Base-by-base conservation (phyloP, 2,797 vertebrate genomes). In the Remorina albescens region DNA sequence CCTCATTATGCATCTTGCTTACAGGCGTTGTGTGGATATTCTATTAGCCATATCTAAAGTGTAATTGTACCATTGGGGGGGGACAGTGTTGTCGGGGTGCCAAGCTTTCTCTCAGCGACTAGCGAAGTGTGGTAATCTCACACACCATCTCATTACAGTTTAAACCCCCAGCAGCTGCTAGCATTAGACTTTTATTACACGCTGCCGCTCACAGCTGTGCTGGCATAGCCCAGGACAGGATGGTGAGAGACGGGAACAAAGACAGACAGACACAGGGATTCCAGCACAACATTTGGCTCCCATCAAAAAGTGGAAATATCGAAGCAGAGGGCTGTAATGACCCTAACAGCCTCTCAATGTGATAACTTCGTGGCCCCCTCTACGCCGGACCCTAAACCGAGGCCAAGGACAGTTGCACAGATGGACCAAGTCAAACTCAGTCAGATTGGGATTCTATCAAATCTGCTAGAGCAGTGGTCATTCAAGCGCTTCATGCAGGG, bases 171-270 rank as follows among this genome's bases (percentile, higher is more conserved):
- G 92, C 94, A 95, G 94, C 94, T 95, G 94, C 93, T 94, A 89
- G 78, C 91, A 94, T 94, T 94, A 94, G 92, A 93, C 88, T 94
- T 94, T 94, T 94, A 94, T 94, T 94, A 94, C 92, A 94, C 87
- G 83, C 91, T 92, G 92, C 89, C 84, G 92, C 91, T 91, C 93
- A 92, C 92, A 94, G 93, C 93, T 93, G 93, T 89, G 90, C 89
- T 91, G 92, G 91, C 93, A 91, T 87, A 61, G 90, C 78, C 81
- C 85, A 18, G 91, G 91, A 91, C 90, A 91, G 92, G 92, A 93
- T 90, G 91, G 88, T 88, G 88, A 90, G 91, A 86, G 90, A 91
- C 71, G 86, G 85, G 89, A 91, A 93, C 90, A 92, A 93, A 92
- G 90, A 89, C 85, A 78, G 90, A 88, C 88, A 91, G 89, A 93